Conservation (phyloP, 1,140 invertebrate genomes). For the Drosophila erecta region DNA sequence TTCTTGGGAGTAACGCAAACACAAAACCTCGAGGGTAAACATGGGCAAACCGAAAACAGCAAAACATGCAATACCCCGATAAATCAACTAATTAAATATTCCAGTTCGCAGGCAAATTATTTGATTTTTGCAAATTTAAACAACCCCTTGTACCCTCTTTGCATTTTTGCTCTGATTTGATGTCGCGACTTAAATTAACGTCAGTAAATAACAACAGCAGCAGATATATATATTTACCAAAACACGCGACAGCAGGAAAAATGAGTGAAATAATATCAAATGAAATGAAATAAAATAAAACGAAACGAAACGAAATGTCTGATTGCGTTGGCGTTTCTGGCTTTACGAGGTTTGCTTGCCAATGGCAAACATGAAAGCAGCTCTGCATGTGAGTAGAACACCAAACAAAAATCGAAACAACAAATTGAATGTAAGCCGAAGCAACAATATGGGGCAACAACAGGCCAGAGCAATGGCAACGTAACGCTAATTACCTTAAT, state of each 20-base stretch:
- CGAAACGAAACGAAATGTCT: slow-evolving; percentile 53
- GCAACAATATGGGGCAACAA: slow-evolving; percentile 26
- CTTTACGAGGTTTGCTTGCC: slow-evolving; percentile 34
- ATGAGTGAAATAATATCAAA: slow-evolving; percentile 58
- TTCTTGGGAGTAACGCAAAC: slow-evolving; percentile 15
- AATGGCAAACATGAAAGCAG: slow-evolving; percentile 66
- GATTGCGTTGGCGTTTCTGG: slow-evolving; percentile 65
- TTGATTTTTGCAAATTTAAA: slow-evolving; percentile 73
- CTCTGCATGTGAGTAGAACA: slow-evolving; percentile 62
- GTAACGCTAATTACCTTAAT: slow-evolving; percentile 78
- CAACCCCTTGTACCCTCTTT: slow-evolving; percentile 29
- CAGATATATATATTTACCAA: slow-evolving; percentile 19
- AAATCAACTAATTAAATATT: slow-evolving; percentile 77
- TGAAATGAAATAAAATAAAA: slow-evolving; percentile 56
- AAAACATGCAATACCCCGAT: slow-evolving; percentile 50
- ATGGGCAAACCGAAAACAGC: slow-evolving; percentile 5
- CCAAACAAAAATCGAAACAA: slow-evolving; percentile 13
- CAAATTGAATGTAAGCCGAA: slow-evolving; percentile 18
- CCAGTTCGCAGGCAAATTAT: slow-evolving; percentile 56
- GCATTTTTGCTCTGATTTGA: slow-evolving; percentile 60
- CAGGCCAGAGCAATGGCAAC: slow-evolving; percentile 42
- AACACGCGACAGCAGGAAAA: slow-evolving; percentile 62
- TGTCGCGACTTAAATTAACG: slow-evolving; percentile 72
- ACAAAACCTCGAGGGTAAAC: slow-evolving; percentile 1
- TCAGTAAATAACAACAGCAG: slow-evolving; percentile 42